A percentile compares a stretch with the other conserved stretches of the same genome.
These are phyloP conservation scores for Brachionichthys hirsutus DNA, from an alignment of 2,113 vertebrate species.

Conservation along the genomic window DNA sequence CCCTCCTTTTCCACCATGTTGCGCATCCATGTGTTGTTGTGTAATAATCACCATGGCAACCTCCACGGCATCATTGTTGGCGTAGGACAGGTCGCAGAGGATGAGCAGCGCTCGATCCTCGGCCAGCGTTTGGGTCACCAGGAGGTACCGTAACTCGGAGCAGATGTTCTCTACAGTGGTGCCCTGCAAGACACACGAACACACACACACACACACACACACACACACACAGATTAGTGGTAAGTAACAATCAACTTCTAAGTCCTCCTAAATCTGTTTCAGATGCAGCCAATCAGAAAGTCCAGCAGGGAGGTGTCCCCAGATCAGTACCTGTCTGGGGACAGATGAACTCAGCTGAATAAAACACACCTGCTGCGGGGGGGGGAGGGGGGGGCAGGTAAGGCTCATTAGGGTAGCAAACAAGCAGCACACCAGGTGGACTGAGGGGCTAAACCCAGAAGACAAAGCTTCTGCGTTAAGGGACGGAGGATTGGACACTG, in stretches of 20 bases:
- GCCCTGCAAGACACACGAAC: conserved; percentile 76
- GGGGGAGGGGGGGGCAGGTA: too few species aligned
- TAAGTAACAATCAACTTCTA: conserved; percentile 24
- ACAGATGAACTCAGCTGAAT: conserved; percentile 13
- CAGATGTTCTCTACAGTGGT: conserved; percentile 93
- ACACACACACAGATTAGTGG: conserved; percentile 9
- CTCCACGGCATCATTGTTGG: conserved; percentile 83
- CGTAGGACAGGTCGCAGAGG: conserved; percentile 86
- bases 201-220: conserved; percentile 24
- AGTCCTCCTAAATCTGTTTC: conserved; percentile 6
- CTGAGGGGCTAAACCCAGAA: too few species aligned
- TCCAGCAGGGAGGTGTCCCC: background rate
- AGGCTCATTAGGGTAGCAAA: too few species aligned
- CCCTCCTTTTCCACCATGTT: too few species aligned
- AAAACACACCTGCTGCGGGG: conserved; percentile 5
- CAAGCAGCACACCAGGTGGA: too few species aligned
- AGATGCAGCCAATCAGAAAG: conserved; percentile 10
- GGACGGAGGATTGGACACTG: too few species aligned
- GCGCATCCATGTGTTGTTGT: background rate
- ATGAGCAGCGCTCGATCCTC: conserved; percentile 85
- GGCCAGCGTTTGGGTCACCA: conserved; percentile 82
- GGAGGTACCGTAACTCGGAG: conserved; percentile 87
- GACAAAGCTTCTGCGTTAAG: too few species aligned
- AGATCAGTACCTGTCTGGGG: conserved; percentile 19
- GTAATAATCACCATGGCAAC: conserved; percentile 90